Evolutionary conservation across 2,888 invertebrate genomes (phyloP), one percentile per base, ranked within the genome.

Genomic region (Andrena chrysosceles): DNA sequence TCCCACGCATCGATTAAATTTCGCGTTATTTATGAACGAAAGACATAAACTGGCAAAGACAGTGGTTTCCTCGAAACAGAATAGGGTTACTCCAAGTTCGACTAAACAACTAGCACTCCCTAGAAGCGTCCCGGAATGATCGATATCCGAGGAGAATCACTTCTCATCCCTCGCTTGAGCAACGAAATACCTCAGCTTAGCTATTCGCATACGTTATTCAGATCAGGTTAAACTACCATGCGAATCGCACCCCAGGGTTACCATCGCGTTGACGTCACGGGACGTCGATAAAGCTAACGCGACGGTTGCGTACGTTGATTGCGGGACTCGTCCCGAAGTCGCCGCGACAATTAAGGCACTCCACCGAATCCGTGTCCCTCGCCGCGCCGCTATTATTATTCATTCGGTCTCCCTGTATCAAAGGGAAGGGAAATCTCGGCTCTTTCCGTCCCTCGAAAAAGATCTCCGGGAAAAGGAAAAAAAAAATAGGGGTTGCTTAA

Each of bases 311-410:
- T 35, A 49, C 33, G 16, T 20, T 54, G 31, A 20, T 63, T 42
- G 42, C 20, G 23, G 48, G 31, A 56, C 56, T 10, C 13, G 23
- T 10, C 56, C 16, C 64, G 31, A 71, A 64, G 29, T 20, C 56
- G 23, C 26, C 56, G 49, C 31, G 33, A 72, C 56, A 49, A 77
- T 71, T 49, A 33, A 59, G 42, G 23, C n/a, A 10, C n/a, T 20
- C 26, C 68, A 16, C 8, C 54, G 26, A 52, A 54, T 35, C 7
- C 2, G 13, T 48, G 56, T 33, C 59, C 20, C 29, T 2, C n/a
- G 6, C 23, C 16, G 2, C 3, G 10, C 13, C n/a, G 20, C 54
- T 20, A 71, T 75, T 80, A 82, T 71, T 62, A 70, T 81, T 80
- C 70, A 42, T 56, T 69, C 60, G 52, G n/a, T 8, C 64, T n/a